Percentiles rank a stretch among this genome's conserved stretches.
phyloP scores from a whole-genome alignment of 2,888 invertebrate genomes.

The Euplagia quadripunctaria region DNA sequence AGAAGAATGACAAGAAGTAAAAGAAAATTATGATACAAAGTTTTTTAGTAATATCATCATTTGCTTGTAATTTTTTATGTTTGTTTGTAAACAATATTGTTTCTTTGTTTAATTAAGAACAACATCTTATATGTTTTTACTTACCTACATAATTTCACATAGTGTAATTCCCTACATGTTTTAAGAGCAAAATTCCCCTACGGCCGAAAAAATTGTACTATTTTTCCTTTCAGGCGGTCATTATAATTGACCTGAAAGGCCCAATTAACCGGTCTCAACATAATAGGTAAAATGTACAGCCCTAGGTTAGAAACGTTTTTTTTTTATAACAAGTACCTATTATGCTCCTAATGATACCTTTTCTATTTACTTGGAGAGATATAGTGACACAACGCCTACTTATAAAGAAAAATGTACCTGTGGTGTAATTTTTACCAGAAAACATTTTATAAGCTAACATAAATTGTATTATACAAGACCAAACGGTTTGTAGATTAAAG shows the following conservation, averaged over 20 bases:
- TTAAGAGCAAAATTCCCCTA: background rate
- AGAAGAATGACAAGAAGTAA: too few species aligned
- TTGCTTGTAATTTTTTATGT: too few species aligned
- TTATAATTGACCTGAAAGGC: slow-evolving; percentile 1
- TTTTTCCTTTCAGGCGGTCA: background rate
- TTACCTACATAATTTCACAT: background rate
- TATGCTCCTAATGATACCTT: background rate
- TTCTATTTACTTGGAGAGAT: background rate
- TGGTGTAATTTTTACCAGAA: background rate
- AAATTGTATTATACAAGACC: background rate
- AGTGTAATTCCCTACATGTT: background rate
- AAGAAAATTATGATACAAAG: too few species aligned
- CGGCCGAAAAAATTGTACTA: background rate
- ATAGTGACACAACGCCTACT: background rate
- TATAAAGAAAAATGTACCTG: background rate
- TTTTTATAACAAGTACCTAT: background rate
- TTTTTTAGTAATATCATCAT: too few species aligned
- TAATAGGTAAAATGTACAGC: background rate
- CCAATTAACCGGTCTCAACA: slow-evolving; percentile 2
- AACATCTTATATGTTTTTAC: background rate
- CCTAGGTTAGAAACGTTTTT: background rate
- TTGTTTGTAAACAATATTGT: too few species aligned
- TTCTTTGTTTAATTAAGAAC: background rate
- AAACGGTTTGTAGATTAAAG: background rate
- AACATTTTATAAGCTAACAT: background rate